Evolutionary conservation across 2,888 invertebrate genomes (phyloP), one percentile per base, ranked within the genome.

Genomic region (Pyrochroa serraticornis): DNA sequence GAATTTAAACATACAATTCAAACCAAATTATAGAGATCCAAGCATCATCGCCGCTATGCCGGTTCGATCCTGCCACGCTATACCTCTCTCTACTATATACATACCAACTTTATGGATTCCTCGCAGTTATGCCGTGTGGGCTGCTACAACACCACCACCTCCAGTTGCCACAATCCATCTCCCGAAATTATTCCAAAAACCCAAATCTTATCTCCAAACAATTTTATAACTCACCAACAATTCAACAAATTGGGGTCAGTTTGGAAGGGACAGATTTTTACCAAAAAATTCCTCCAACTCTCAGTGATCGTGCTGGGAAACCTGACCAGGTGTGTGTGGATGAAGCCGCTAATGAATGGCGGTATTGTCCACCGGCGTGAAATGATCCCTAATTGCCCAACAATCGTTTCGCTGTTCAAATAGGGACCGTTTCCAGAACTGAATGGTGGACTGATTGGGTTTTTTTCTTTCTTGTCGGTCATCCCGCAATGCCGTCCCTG

Each of bases 331-430:
- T 70, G 67, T 60, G 63, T 59, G 39, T 52, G 59, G 56, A 64
- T 61, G 66, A 66, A 65, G 62, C 65, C 73, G 69, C 73, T 77
- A 77, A 77, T 77, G 77, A 77, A 77, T 76, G 72, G 71, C 68
- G 63, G 65, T 68, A 77, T 77, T 78, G 78, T 77, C 73, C 75
- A 69, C 50, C 67, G 73, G 70, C 77, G 77, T 78, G 76, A 79
- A 79, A 77, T 78, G 76, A 77, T 70, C 75, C 74, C 77, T 78
- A 79, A 78, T 79, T 78, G 77, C 75, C 73, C 71, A 75, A 77
- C 77, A 78, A 78, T 77, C 72, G 72, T 54, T 67, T 64, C 67
- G 73, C 73, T 75, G 74, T 76, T 74, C 73, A 66, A 70, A 73
- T 72, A 68, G 66, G 65, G 71, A 70, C 74, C 74, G 74, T 74